Evolutionary conservation across 2,113 vertebrate genomes (phyloP).

Genomic region (Arizona elegans): DNA sequence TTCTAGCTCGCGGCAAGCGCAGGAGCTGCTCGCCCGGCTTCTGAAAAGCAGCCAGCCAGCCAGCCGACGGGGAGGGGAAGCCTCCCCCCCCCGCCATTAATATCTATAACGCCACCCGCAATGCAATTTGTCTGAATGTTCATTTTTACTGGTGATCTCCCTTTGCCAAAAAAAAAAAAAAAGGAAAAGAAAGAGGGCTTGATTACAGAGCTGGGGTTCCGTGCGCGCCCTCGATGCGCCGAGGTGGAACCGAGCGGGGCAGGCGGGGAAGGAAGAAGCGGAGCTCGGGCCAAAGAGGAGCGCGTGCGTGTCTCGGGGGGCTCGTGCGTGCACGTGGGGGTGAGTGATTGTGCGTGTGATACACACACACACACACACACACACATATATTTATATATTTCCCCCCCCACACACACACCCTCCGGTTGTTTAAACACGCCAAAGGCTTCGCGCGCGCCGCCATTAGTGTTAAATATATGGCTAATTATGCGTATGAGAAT

Average conservation of each 20-base stretch:
- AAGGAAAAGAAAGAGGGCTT: slow-evolving; percentile 45
- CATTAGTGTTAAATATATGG: slow-evolving; percentile 97
- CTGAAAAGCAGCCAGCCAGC: not conserved
- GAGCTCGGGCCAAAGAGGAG: slow-evolving; percentile 75
- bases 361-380: no score
- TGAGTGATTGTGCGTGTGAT: not conserved
- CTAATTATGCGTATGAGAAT: slow-evolving; percentile 99
- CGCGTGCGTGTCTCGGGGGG: not conserved
- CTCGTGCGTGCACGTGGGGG: not conserved
- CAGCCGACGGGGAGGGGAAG: not conserved
- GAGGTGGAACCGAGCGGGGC: slow-evolving; percentile 65
- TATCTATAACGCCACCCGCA: slow-evolving; percentile 50
- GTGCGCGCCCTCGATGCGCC: slow-evolving; percentile 62
- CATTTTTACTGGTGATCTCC: slow-evolving; percentile 68
- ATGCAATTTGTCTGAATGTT: slow-evolving; percentile 65
- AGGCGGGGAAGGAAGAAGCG: slow-evolving; percentile 51
- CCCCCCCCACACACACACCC: slow-evolving; percentile 29
- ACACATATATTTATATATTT: no score
- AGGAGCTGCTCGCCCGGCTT: slow-evolving; percentile 33
- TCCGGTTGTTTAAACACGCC: slow-evolving; percentile 76
- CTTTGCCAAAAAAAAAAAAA: slow-evolving; percentile 62
- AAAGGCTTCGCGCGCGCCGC: slow-evolving; percentile 81
- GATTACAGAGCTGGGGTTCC: slow-evolving; percentile 65
- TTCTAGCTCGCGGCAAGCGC: not conserved
- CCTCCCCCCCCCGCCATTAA: slow-evolving; percentile 9